Conservation (phyloP, 2,113 vertebrate genomes). For the Alethe diademata region DNA sequence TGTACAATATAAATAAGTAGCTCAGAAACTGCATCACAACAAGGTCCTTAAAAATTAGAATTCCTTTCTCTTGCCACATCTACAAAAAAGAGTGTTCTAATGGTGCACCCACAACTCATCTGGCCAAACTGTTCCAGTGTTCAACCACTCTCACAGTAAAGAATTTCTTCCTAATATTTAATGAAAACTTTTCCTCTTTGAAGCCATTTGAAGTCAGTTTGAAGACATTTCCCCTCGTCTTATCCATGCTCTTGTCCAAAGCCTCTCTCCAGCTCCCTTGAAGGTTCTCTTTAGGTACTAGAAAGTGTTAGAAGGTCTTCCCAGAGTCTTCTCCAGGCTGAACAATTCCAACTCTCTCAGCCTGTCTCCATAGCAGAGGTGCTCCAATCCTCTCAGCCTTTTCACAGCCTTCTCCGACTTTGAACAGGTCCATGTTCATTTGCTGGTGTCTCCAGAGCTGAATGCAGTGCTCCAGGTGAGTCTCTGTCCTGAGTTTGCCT, state of each 20-base stretch:
- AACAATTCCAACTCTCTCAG: neutral
- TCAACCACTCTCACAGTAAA: neutral
- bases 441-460: neutral
- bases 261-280: neutral
- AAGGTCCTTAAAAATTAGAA: rapidly evolving
- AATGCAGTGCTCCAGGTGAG: neutral
- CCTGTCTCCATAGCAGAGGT: neutral
- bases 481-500: neutral
- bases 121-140: neutral
- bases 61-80: rapidly evolving
- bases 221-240: neutral
- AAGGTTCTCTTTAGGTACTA: no score
- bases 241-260: neutral
- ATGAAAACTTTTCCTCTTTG: neutral
- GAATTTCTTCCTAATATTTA: neutral
- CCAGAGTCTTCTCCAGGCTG: neutral
- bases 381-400: neutral
- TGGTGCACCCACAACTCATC: neutral
- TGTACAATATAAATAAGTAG: neutral
- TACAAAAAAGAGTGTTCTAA: neutral
- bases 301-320: neutral
- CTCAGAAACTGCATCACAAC: neutral
- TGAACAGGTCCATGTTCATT: no score
- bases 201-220: neutral
- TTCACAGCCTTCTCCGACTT: neutral